Conservation (phyloP, 2,888 invertebrate genomes). For the Pemphredon lugubris region DNA sequence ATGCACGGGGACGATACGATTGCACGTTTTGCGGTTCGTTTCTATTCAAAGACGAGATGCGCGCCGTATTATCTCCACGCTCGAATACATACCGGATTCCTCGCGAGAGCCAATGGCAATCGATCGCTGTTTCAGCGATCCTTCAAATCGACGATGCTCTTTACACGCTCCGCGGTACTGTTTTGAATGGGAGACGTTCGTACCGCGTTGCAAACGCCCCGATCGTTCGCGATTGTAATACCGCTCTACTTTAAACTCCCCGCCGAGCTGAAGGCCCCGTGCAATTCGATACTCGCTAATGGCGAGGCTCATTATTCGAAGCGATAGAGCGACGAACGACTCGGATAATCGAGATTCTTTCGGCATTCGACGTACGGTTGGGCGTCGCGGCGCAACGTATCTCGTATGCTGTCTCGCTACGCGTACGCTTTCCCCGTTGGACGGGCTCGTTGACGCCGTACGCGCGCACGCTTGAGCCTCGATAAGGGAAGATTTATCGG, state of each 20-base stretch:
- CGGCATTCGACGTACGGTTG: constrained; percentile 21
- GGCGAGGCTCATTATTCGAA: not conserved
- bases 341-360: constrained; percentile 43
- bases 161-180: no score
- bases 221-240: no score
- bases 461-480: constrained; percentile 10
- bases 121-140: no score
- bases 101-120: no score
- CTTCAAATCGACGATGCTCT: no score
- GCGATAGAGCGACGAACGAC: constrained; percentile 14
- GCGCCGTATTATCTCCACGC: no score
- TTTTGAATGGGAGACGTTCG: no score
- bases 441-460: not conserved
- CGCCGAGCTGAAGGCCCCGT: no score
- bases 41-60: not conserved
- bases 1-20: constrained; percentile 12
- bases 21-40: constrained; percentile 19
- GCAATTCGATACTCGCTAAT: no score
- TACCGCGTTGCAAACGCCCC: no score
- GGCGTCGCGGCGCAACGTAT: constrained; percentile 26
- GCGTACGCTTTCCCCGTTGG: not conserved
- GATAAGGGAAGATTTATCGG: constrained; percentile 62
- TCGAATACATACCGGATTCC: no score
- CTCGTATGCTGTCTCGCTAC: constrained; percentile 17
- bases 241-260: no score